phyloP scores from a whole-genome alignment of 1,140 invertebrate species.

The Papilio machaon region DNA sequence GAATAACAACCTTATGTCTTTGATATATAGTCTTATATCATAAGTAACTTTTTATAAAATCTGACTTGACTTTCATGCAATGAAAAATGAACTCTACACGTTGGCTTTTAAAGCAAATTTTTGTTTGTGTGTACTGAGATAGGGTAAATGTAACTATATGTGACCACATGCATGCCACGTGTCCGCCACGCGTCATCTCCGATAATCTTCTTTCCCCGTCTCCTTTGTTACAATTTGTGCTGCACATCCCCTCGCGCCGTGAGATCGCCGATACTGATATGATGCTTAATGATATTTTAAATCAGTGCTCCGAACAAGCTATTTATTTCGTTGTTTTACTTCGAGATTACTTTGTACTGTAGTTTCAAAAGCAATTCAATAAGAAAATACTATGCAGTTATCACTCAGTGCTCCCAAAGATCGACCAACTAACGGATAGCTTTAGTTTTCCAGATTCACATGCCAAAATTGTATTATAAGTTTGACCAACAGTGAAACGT shows the following conservation, averaged over 20 bases:
- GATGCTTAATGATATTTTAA: slow-evolving; percentile 80
- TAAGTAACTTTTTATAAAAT: slow-evolving; percentile 35
- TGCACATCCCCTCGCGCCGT: slow-evolving; percentile 60
- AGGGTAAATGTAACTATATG: slow-evolving; percentile 60
- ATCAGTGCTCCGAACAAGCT: slow-evolving; percentile 65
- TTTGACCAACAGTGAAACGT: no score
- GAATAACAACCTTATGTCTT: slow-evolving; percentile 47
- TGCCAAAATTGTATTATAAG: no score
- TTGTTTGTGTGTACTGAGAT: slow-evolving; percentile 40
- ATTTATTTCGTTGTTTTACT: slow-evolving; percentile 50
- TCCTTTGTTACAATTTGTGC: slow-evolving; percentile 80
- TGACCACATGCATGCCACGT: slow-evolving; percentile 68
- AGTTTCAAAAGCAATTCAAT: slow-evolving; percentile 32
- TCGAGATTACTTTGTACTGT: not conserved
- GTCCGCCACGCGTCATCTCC: slow-evolving; percentile 66
- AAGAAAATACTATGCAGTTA: not conserved
- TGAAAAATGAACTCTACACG: slow-evolving; percentile 43
- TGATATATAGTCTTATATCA: slow-evolving; percentile 51
- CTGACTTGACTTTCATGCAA: slow-evolving; percentile 5
- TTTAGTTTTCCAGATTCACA: no score
- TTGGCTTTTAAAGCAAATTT: slow-evolving; percentile 45
- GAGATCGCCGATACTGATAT: slow-evolving; percentile 76
- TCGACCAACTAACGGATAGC: no score
- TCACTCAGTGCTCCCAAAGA: no score
- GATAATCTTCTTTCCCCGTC: slow-evolving; percentile 77